Base-by-base conservation (phyloP, 2,888 invertebrate species). In the Cordilura impudica region DNA sequence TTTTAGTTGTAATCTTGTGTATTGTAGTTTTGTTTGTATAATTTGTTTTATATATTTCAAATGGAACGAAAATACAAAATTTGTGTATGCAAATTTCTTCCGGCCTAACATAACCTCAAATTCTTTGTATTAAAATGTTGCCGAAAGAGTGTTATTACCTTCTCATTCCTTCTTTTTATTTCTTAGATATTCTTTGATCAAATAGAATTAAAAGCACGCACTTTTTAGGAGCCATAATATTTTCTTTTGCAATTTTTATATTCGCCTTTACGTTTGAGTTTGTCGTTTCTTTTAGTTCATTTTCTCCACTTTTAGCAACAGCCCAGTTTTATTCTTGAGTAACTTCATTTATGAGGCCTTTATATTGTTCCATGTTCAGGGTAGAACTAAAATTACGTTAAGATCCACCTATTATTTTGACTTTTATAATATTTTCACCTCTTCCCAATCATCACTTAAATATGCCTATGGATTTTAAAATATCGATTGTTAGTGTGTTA, bases 61-160 rank as follows among this genome's bases (percentile, higher is more conserved):
- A 19, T 43, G 2, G 7, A n/a, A 56, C 61, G n/a, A 63, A 49
- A 35, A 49, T 14, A 4, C 14, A 58, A 8, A 23, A 56, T 58
- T n/a, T 60, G 45, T 60, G 14, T 67, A 65, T 71, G 66, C 26
- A 67, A 75, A 54, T 75, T 67, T 79, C 56, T 75, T 79, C 79
- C 79, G 79, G 79, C 75, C 54, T 54, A 31, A 63, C 79, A 75
- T 79, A 79, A 79, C 79, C 79, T 79, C 66, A 75, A 71, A 70
- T 39, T 43, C n/a, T 35, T 26, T 26, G 26, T 26, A 4, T 26
- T 4, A 53, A 51, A 49, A 51, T 51, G 16, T 66, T 58, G 29
- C 53, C 53, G 45, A 45, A 61, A 61, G 43, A 71, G 6, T 16
- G 10, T 4, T 23, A 58, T 56, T 31, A 31, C 4, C 12, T 10